A percentile compares a stretch with the other conserved stretches of the same genome.
phyloP scores from a whole-genome alignment of 2,113 vertebrate genomes.

The Osmerus mordax region DNA sequence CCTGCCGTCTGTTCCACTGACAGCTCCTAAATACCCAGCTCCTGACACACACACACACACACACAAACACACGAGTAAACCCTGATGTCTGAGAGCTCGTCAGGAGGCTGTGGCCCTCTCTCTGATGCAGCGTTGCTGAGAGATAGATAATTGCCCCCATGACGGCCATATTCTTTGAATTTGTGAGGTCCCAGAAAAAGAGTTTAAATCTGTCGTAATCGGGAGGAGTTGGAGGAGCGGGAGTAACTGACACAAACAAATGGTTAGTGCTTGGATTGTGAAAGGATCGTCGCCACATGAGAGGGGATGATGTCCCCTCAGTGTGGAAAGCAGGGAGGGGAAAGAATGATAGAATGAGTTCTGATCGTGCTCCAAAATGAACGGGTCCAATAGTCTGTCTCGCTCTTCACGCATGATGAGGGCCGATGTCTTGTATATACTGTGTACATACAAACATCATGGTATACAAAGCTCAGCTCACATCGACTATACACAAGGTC shows the following conservation, averaged over 20 bases:
- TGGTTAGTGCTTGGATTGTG: slow-evolving; percentile 40
- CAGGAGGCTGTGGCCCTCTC: not conserved
- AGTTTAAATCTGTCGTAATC: slow-evolving; percentile 43
- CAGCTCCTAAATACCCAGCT: not conserved
- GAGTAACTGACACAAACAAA: slow-evolving; percentile 44
- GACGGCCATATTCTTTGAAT: slow-evolving; percentile 29
- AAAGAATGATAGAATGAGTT: slow-evolving; percentile 11
- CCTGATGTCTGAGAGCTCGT: slow-evolving; percentile 2
- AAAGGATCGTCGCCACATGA: slow-evolving; percentile 40
- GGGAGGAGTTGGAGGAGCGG: slow-evolving; percentile 28
- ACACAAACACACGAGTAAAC: slow-evolving; percentile 8
- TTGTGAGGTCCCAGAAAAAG: slow-evolving; percentile 40
- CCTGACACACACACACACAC: not conserved
- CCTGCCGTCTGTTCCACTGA: not conserved
- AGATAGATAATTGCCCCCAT: slow-evolving; percentile 48
- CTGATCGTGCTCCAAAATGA: not conserved
- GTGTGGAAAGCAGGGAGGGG: slow-evolving; percentile 6
- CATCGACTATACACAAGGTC: not conserved
- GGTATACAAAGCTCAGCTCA: too few relatives aligned
- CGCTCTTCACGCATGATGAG: not conserved
- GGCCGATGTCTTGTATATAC: not conserved
- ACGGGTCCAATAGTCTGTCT: slow-evolving; percentile 9
- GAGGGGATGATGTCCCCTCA: slow-evolving; percentile 19
- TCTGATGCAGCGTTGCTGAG: slow-evolving; percentile 3
- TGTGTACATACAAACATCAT: too few relatives aligned